phyloP scores from a whole-genome alignment of 2,888 invertebrate species.

The Coelogynopora nodosa region DNA sequence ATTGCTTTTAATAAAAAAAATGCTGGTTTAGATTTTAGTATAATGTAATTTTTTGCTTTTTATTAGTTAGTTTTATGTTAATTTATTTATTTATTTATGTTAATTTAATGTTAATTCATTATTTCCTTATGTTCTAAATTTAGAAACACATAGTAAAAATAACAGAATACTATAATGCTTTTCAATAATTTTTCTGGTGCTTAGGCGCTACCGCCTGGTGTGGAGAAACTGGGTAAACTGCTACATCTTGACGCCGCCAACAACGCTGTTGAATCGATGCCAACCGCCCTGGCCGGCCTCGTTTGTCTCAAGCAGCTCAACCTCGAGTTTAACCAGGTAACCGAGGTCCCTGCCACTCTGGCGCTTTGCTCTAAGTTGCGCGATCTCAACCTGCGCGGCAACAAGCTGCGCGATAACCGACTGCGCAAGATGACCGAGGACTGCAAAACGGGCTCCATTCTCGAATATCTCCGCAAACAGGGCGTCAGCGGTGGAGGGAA shows the following conservation, averaged over 20 bases:
- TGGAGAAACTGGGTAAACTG: not conserved
- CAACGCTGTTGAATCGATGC: constrained; percentile 64
- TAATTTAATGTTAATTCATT: too few species aligned
- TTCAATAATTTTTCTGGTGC: too few species aligned
- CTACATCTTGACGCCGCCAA: not conserved
- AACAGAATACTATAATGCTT: too few species aligned
- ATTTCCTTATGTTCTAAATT: too few species aligned
- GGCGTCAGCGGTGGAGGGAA: constrained; percentile 54
- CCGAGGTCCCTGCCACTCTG: constrained; percentile 70
- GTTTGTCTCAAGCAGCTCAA: constrained; percentile 70
- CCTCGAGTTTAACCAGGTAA: constrained; percentile 70
- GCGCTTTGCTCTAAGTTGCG: constrained; percentile 72
- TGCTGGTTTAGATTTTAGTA: too few species aligned
- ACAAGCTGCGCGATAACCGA: constrained; percentile 72
- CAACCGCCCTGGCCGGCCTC: constrained; percentile 66
- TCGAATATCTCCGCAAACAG: constrained; percentile 70
- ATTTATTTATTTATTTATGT: too few species aligned
- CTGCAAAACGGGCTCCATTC: constrained; percentile 69
- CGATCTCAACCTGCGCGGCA: constrained; percentile 73
- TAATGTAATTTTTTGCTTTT: too few species aligned
- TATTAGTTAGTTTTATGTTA: too few species aligned
- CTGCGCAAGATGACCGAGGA: constrained; percentile 72
- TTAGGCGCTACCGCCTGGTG: not conserved
- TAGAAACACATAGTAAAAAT: not conserved
- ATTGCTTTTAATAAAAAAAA: too few species aligned